Conservation (phyloP, 1,140 invertebrate genomes). For the Caenorhabditis remanei region DNA sequence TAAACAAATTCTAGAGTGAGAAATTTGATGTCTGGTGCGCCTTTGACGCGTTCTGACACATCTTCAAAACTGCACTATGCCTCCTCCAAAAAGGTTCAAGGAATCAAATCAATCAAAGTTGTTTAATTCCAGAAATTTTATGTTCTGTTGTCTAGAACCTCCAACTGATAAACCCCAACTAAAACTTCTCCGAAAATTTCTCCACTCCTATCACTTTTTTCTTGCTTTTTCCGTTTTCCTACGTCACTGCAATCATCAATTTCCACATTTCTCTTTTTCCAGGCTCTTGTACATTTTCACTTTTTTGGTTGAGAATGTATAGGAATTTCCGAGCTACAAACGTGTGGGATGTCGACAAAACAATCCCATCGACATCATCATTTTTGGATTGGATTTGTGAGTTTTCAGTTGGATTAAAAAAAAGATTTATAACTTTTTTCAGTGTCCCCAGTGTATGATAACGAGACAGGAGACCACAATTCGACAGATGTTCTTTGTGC, state of each 20-base stretch:
- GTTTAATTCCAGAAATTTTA: neutral
- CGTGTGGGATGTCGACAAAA: neutral
- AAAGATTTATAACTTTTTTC: neutral
- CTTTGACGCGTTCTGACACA: neutral
- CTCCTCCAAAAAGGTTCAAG: neutral
- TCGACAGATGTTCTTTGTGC: constrained; percentile 53
- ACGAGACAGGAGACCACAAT: constrained; percentile 33
- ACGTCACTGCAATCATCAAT: neutral
- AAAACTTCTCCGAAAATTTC: neutral
- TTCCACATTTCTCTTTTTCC: neutral
- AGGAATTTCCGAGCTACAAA: neutral
- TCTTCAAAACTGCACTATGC: neutral
- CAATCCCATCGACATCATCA: constrained; percentile 21
- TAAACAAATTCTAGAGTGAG: too few relatives aligned
- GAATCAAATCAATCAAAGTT: neutral
- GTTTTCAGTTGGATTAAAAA: neutral
- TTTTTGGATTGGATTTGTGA: constrained; percentile 43
- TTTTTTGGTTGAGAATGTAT: neutral
- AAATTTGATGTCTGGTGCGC: too few relatives aligned
- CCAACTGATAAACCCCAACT: neutral
- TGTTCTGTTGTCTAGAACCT: constrained; percentile 18
- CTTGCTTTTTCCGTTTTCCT: neutral
- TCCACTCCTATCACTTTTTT: neutral
- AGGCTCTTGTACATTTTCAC: neutral
- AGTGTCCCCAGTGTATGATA: constrained; percentile 30